phyloP scores from a whole-genome alignment of 30 jellyfish, hydroid and myxozoan genomes.

The Chrysaora quinquecirrha region DNA sequence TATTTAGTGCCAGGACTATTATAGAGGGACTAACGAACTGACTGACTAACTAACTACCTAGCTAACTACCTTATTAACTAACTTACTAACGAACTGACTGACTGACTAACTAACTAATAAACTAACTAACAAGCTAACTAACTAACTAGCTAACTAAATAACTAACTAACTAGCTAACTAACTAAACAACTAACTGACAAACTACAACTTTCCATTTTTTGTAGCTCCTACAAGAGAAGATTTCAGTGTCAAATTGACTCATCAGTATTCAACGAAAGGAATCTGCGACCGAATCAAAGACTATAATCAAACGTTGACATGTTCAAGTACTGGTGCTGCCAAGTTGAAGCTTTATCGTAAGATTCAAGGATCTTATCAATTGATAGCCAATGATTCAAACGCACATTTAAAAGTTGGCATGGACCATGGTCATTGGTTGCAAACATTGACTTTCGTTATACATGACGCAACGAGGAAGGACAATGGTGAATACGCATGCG shows the following conservation, averaged over 20 bases:
- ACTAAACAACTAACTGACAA: too few species aligned
- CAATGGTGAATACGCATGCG: conserved; percentile 32
- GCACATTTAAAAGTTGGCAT: not conserved
- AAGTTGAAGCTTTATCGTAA: not conserved
- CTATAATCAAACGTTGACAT: not conserved
- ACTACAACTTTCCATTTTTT: too few species aligned
- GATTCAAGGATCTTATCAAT: not conserved
- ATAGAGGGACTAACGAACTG: too few species aligned
- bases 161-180: too few species aligned
- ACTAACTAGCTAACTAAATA: too few species aligned
- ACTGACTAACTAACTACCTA: too few species aligned
- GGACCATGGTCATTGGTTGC: not conserved
- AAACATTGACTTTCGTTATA: not conserved
- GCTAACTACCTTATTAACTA: too few species aligned
- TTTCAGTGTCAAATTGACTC: not conserved
- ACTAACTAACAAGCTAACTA: too few species aligned
- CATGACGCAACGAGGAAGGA: conserved; percentile 33
- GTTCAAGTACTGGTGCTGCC: not conserved
- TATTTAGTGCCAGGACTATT: too few species aligned
- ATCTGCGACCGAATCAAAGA: not conserved
- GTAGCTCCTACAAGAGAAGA: not conserved
- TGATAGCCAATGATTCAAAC: not conserved
- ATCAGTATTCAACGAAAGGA: not conserved
- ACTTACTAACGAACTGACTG: too few species aligned
- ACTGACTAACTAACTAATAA: too few species aligned